Evolutionary conservation across 2,888 invertebrate genomes (phyloP).

Genomic region (Eristalis pertinax): DNA sequence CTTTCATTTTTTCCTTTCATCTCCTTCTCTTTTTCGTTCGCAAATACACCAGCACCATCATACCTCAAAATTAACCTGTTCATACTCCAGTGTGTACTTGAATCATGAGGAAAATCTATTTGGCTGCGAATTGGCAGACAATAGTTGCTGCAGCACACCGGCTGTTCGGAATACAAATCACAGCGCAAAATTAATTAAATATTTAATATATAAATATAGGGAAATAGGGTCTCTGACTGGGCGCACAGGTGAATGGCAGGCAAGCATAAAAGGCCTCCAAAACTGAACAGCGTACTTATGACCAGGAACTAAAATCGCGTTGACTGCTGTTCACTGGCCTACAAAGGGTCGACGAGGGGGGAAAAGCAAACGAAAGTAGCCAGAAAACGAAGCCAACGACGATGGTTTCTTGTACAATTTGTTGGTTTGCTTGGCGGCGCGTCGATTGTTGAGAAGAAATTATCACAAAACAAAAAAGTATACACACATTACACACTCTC

Average conservation of each 20-base stretch:
- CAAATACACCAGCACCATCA: slow-evolving; percentile 9
- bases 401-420: not conserved
- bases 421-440: not conserved
- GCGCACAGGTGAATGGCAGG: slow-evolving; percentile 4
- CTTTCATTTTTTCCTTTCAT: not conserved
- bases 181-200: slow-evolving; percentile 3
- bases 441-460: slow-evolving; percentile 28
- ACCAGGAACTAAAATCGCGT: not conserved
- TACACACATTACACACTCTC: slow-evolving; percentile 33
- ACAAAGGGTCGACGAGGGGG: slow-evolving; percentile 8
- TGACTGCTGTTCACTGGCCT: slow-evolving; percentile 1
- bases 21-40: slow-evolving; percentile 7
- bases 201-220: slow-evolving; percentile 11
- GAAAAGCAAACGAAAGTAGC: not conserved
- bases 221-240: not conserved
- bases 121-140: not conserved
- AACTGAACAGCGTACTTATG: not conserved
- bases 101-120: not conserved
- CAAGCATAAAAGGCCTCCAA: not conserved
- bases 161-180: slow-evolving; percentile 6
- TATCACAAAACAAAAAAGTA: slow-evolving; percentile 67
- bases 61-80: slow-evolving; percentile 12
- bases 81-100: not conserved
- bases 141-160: not conserved
- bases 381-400: slow-evolving; percentile 9